Conservation (phyloP, 1,140 invertebrate species). For the Tribolium castaneum region DNA sequence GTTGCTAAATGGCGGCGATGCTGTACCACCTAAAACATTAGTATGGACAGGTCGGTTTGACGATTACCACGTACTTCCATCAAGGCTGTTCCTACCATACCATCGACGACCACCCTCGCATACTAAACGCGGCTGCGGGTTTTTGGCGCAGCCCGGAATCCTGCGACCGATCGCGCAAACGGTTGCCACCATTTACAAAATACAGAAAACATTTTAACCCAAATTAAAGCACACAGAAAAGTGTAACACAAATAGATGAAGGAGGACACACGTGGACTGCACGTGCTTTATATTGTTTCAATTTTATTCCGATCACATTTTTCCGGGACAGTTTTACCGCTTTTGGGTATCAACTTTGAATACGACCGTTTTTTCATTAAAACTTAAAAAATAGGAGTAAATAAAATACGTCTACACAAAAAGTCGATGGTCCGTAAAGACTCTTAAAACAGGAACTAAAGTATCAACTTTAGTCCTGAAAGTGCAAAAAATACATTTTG, state of each 20-base stretch:
- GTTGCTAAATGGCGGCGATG: slow-evolving; percentile 15
- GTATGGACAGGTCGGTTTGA: slow-evolving; percentile 23
- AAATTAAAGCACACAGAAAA: not conserved
- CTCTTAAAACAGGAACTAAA: no score
- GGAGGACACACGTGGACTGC: not conserved
- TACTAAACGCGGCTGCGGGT: not conserved
- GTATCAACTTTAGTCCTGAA: no score
- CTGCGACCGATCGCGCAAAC: not conserved
- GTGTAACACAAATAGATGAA: not conserved
- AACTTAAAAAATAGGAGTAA: no score
- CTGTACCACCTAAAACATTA: slow-evolving; percentile 31
- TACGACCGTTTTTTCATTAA: not conserved
- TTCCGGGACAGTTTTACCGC: not conserved
- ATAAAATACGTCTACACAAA: no score
- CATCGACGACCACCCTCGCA: slow-evolving; percentile 8
- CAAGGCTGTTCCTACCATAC: slow-evolving; percentile 25
- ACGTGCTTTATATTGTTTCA: not conserved
- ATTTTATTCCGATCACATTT: not conserved
- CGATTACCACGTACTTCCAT: slow-evolving; percentile 35
- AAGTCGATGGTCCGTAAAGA: no score
- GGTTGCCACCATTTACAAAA: not conserved
- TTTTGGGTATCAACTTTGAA: not conserved
- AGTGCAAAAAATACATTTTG: no score
- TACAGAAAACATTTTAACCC: not conserved
- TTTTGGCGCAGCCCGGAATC: slow-evolving; percentile 2